A percentile compares a stretch with the other conserved stretches of the same genome.
Conservation (phyloP, 2,888 invertebrate species). For the Coenonympha glycerion region DNA sequence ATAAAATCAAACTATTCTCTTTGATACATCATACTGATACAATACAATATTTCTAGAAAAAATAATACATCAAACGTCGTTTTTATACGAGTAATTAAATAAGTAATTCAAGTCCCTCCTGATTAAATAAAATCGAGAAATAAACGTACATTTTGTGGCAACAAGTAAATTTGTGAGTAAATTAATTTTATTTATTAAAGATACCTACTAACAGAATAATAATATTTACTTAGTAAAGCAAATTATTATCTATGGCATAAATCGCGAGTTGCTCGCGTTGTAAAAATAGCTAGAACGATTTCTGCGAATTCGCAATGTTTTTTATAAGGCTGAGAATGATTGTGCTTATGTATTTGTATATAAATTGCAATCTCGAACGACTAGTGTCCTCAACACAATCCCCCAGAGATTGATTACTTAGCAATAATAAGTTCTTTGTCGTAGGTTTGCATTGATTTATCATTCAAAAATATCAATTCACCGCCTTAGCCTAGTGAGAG, state of each 20-base stretch:
- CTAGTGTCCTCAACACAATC: constrained; percentile 58
- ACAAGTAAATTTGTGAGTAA: too few relatives aligned
- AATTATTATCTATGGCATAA: constrained; percentile 46
- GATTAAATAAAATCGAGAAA: too few relatives aligned
- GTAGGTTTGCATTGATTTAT: constrained; percentile 1
- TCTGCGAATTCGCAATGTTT: constrained; percentile 70
- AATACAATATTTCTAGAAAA: too few relatives aligned
- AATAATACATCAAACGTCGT: too few relatives aligned
- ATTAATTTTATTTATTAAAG: too few relatives aligned
- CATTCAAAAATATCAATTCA: not conserved
- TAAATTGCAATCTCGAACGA: constrained; percentile 63
- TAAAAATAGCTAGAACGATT: constrained; percentile 65
- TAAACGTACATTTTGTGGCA: too few relatives aligned
- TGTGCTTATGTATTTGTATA: constrained; percentile 54
- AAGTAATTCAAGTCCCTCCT: too few relatives aligned
- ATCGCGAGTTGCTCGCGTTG: constrained; percentile 52
- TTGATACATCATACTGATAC: too few relatives aligned
- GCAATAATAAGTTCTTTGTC: constrained; percentile 32
- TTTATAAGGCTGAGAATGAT: constrained; percentile 70
- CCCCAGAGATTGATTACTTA: constrained; percentile 55
- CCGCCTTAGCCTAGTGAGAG: too few relatives aligned
- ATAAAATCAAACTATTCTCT: too few relatives aligned
- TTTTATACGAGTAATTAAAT: too few relatives aligned
- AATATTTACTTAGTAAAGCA: constrained; percentile 3
- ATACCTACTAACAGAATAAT: too few relatives aligned